These are phyloP conservation scores for Odocoileus hemionus DNA, from an alignment of 2,113 vertebrate genomes.

Conservation along the genomic window DNA sequence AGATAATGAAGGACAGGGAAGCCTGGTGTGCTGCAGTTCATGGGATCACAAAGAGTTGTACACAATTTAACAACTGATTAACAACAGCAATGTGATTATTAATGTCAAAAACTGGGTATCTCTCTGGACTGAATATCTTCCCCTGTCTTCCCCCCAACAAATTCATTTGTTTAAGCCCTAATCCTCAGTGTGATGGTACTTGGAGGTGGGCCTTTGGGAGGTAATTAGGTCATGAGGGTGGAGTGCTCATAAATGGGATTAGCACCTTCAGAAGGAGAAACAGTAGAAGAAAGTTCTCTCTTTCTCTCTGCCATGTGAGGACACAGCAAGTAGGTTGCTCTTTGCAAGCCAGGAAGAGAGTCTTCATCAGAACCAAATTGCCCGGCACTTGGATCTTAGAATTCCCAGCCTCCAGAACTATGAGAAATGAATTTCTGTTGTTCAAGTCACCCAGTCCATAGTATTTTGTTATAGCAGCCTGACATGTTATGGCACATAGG, in stretches of 20 bases:
- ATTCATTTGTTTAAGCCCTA: not conserved
- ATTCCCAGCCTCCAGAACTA: not conserved
- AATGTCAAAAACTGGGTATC: not conserved
- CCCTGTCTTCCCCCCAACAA: not conserved
- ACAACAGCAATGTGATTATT: not conserved
- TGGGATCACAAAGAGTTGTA: not conserved
- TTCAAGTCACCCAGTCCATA: not conserved
- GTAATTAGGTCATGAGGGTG: not conserved
- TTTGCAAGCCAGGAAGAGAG: not conserved
- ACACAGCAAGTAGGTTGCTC: not conserved
- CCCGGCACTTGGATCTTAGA: not conserved
- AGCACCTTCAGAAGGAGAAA: not conserved
- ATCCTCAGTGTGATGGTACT: not conserved
- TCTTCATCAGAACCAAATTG: not conserved
- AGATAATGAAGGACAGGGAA: not conserved
- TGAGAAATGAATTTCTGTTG: not conserved
- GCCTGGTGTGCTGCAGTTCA: not conserved
- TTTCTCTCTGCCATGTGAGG: not conserved
- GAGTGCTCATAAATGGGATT: not conserved
- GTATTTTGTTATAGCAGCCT: not conserved
- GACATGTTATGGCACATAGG: not conserved
- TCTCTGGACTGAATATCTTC: not conserved
- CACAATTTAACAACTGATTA: not conserved
- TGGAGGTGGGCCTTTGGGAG: not conserved
- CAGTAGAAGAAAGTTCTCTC: not conserved